Evolutionary conservation across 2,113 vertebrate genomes (phyloP).

Genomic region (Piaya cayana): DNA sequence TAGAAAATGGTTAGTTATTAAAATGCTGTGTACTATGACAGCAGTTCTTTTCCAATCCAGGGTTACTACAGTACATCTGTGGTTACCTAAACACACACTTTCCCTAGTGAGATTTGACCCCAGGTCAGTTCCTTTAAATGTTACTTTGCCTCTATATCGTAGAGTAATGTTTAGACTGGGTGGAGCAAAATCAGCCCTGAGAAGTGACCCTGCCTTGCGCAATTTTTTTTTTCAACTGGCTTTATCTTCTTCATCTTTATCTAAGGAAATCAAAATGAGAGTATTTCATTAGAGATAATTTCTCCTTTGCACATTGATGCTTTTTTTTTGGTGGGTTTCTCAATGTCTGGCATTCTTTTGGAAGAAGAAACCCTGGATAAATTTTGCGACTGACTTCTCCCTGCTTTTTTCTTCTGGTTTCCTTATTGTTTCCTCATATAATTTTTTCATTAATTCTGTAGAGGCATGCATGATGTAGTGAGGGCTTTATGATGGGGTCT

Average conservation of each 20-base stretch:
- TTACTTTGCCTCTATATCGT: not conserved
- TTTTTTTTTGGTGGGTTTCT: not conserved
- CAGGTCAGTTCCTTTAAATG: not conserved
- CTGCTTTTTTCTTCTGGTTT: not conserved
- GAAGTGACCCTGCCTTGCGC: rapidly evolving
- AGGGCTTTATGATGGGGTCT: not conserved
- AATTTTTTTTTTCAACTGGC: not conserved
- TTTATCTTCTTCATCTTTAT: not conserved
- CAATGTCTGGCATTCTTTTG: not conserved
- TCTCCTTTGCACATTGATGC: not conserved
- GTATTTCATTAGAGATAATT: not conserved
- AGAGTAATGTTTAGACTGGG: not conserved
- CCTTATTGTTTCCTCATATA: not conserved
- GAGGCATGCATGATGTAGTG: rapidly evolving
- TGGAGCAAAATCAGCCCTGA: not conserved
- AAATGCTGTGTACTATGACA: not conserved
- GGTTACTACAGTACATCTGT: not conserved
- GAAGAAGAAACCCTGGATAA: not conserved
- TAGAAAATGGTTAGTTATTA: not conserved
- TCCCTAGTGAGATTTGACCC: not conserved
- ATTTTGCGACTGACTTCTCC: not conserved
- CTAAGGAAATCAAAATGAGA: not conserved
- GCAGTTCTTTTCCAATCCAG: not conserved
- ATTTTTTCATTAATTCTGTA: not conserved
- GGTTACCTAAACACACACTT: not conserved